A percentile compares a stretch with the other conserved stretches of the same genome.
Evolutionary conservation across 1,140 invertebrate genomes (phyloP).

Genomic region (Nasonia vitripennis): DNA sequence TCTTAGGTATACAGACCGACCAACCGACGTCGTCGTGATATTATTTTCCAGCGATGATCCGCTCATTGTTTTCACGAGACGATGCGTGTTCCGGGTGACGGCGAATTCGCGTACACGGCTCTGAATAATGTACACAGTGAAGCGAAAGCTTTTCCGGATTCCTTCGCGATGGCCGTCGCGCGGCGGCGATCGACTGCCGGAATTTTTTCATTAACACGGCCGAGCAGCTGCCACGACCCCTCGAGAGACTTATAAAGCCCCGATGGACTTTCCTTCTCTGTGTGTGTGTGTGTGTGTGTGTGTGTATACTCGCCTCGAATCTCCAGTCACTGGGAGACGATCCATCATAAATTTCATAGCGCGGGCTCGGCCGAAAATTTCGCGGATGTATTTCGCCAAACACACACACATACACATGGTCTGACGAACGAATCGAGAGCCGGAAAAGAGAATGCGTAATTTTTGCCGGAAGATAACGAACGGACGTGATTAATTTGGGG

Average conservation of each 20-base stretch:
- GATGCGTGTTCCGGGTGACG: not conserved
- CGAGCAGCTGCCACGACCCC: not conserved
- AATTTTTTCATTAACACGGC: conserved; percentile 46
- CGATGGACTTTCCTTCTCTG: not conserved
- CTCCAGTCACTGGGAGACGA: conserved; percentile 58
- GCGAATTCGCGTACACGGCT: too few relatives aligned
- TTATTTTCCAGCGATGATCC: conserved; percentile 1
- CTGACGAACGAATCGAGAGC: not conserved
- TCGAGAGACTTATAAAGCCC: conserved; percentile 11
- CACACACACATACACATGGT: too few relatives aligned
- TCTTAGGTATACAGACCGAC: not conserved
- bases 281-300: too few relatives aligned
- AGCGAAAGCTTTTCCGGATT: not conserved
- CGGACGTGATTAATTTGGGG: conserved; percentile 36
- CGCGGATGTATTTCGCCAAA: conserved; percentile 39
- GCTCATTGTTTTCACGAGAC: not conserved
- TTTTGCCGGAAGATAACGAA: not conserved
- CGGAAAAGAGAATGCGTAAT: not conserved
- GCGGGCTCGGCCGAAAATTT: conserved; percentile 60
- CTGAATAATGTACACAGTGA: not conserved
- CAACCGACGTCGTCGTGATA: not conserved
- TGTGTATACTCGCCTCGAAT: conserved; percentile 26
- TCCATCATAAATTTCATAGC: conserved; percentile 70
- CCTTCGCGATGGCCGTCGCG: too few relatives aligned
- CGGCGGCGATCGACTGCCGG: not conserved